phyloP scores from a whole-genome alignment of 2,888 invertebrate genomes.

The Barypeithes pellucidus region DNA sequence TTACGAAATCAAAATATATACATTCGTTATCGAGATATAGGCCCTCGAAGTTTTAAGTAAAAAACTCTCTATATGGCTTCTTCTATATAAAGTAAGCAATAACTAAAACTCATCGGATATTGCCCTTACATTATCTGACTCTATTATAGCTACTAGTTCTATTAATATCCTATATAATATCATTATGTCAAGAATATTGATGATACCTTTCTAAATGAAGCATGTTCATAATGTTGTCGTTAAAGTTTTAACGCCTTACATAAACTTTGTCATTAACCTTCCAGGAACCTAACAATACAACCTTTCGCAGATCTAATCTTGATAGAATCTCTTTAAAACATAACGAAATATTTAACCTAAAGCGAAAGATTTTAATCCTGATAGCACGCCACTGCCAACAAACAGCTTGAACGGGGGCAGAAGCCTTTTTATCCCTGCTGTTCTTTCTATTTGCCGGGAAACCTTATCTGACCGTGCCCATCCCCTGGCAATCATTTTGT shows the following conservation, averaged over 20 bases:
- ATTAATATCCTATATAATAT: too few relatives aligned
- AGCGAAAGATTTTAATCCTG: conserved; percentile 46
- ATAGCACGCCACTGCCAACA: conserved; percentile 52
- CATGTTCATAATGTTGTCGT: too few relatives aligned
- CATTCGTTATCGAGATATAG: too few relatives aligned
- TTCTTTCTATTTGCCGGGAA: conserved; percentile 61
- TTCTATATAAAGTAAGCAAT: too few relatives aligned
- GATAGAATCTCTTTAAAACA: conserved; percentile 43
- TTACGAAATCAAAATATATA: too few relatives aligned
- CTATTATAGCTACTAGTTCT: too few relatives aligned
- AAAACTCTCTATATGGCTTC: too few relatives aligned
- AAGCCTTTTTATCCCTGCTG: conserved; percentile 52
- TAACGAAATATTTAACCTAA: conserved; percentile 47
- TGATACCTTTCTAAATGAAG: too few relatives aligned
- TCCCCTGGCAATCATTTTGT: conserved; percentile 63
- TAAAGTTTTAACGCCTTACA: not conserved
- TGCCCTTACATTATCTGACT: too few relatives aligned
- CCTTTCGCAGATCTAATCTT: conserved; percentile 33
- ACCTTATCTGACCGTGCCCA: conserved; percentile 63
- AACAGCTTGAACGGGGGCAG: conserved; percentile 49
- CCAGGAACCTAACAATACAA: conserved; percentile 11
- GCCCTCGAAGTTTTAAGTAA: too few relatives aligned
- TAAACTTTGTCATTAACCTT: not conserved
- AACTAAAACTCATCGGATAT: too few relatives aligned
- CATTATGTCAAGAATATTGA: too few relatives aligned